These are phyloP conservation scores for Holocentrus rufus DNA, from an alignment of 2,797 vertebrate genomes.

Conservation along the genomic window DNA sequence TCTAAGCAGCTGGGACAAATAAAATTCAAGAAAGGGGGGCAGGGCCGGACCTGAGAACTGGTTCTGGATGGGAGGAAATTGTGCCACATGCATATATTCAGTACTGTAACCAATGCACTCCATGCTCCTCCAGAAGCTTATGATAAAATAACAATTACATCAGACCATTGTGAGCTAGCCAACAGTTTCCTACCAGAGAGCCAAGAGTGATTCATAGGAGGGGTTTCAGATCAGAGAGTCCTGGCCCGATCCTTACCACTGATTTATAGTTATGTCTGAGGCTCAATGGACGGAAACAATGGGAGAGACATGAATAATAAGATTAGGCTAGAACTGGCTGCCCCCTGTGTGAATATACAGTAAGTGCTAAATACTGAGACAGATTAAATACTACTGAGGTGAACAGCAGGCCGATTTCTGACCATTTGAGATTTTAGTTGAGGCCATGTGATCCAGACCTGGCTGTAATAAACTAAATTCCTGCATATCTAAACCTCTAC, in stretches of 20 bases:
- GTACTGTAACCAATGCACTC: constrained; percentile 31
- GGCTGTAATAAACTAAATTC: neutral
- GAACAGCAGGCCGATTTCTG: neutral
- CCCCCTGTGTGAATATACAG: constrained; percentile 4
- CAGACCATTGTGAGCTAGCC: constrained; percentile 25
- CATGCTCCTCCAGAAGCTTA: constrained; percentile 29
- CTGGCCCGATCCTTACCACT: constrained; percentile 41
- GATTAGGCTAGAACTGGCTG: neutral
- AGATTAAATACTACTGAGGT: neutral
- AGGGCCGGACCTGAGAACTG: neutral
- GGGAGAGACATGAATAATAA: constrained; percentile 34
- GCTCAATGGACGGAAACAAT: constrained; percentile 48
- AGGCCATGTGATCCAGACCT: neutral
- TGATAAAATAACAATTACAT: constrained; percentile 50
- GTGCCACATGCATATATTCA: constrained; percentile 23
- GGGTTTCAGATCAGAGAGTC: constrained; percentile 3
- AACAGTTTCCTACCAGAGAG: constrained; percentile 42
- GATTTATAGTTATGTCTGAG: constrained; percentile 48
- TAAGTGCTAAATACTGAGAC: neutral
- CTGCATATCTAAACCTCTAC: too few relatives aligned
- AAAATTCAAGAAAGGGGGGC: constrained; percentile 9
- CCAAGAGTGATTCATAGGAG: constrained; percentile 37
- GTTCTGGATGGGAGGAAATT: too few relatives aligned
- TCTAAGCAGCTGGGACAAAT: neutral
- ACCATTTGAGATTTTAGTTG: neutral